Conservation (phyloP, 2,113 vertebrate genomes). For the Sinocyclocheilus anophthalmus region DNA sequence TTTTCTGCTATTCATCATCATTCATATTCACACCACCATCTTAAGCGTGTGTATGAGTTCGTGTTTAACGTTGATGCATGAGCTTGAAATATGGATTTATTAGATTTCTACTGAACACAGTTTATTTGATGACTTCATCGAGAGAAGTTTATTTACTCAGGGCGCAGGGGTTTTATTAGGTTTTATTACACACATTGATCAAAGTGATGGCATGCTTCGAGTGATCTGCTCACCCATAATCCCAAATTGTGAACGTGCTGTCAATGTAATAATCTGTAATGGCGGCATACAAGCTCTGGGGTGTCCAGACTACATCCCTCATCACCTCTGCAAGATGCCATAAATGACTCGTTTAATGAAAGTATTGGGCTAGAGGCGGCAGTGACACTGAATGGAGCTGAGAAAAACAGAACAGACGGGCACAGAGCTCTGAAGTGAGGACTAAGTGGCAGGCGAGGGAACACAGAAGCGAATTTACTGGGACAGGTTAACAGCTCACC, state of each 20-base stretch:
- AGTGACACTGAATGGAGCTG: not conserved
- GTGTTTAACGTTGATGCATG: constrained; percentile 12
- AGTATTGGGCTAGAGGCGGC: constrained; percentile 2
- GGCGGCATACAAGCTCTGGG: not conserved
- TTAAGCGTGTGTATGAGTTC: not conserved
- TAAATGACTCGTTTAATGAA: constrained; percentile 30
- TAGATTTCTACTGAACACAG: constrained; percentile 40
- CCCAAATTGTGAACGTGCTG: constrained; percentile 36
- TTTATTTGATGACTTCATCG: constrained; percentile 42
- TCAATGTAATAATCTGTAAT: constrained; percentile 42
- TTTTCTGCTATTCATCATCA: not conserved
- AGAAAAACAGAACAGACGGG: constrained; percentile 7
- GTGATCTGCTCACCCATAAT: constrained; percentile 14
- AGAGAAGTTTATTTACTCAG: constrained; percentile 41
- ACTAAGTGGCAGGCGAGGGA: constrained; percentile 23
- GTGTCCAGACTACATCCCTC: constrained; percentile 23
- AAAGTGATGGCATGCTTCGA: constrained; percentile 32
- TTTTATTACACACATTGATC: constrained; percentile 54
- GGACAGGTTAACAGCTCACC: constrained; percentile 47
- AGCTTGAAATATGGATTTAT: constrained; percentile 28
- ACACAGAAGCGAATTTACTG: constrained; percentile 30
- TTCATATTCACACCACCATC: constrained; percentile 28
- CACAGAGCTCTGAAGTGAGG: constrained; percentile 18
- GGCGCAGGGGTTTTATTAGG: constrained; percentile 35
- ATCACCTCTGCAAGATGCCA: constrained; percentile 17